phyloP scores from a whole-genome alignment of 2,113 vertebrate species.

The Coptodon bakossiorum region DNA sequence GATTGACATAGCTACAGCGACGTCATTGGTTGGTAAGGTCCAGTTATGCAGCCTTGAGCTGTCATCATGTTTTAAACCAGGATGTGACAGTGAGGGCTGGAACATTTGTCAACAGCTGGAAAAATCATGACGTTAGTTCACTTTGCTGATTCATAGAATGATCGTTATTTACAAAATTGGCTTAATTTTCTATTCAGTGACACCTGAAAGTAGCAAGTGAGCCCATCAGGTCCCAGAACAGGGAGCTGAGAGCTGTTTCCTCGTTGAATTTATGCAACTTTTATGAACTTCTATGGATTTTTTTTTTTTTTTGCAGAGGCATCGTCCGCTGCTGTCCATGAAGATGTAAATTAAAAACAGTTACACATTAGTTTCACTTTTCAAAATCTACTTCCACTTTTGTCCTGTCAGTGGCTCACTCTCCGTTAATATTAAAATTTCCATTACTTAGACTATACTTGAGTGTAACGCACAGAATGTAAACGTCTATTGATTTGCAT shows the following conservation, averaged over 20 bases:
- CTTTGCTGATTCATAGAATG: not conserved
- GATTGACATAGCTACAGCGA: not conserved
- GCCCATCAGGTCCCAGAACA: not conserved
- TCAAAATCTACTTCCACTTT: not conserved
- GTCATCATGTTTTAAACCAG: not conserved
- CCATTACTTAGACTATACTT: not conserved
- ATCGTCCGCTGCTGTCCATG: accelerated
- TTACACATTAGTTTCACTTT: not conserved
- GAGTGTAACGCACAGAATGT: not conserved
- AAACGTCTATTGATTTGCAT: not conserved
- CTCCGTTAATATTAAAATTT: not conserved
- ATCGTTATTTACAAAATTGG: not conserved
- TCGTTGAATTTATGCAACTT: accelerated
- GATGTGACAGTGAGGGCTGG: not conserved
- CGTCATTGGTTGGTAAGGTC: not conserved
- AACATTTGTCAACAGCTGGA: not conserved
- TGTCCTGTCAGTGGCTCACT: not conserved
- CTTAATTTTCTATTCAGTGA: not conserved
- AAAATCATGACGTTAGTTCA: not conserved
- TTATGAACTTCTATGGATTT: not conserved
- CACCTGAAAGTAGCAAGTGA: not conserved
- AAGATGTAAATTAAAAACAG: accelerated
- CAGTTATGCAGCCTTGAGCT: not conserved
- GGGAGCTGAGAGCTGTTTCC: not conserved
- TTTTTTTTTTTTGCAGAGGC: not conserved